Evolutionary conservation across 2,113 vertebrate genomes (phyloP).

Genomic region (Bubo bubo): DNA sequence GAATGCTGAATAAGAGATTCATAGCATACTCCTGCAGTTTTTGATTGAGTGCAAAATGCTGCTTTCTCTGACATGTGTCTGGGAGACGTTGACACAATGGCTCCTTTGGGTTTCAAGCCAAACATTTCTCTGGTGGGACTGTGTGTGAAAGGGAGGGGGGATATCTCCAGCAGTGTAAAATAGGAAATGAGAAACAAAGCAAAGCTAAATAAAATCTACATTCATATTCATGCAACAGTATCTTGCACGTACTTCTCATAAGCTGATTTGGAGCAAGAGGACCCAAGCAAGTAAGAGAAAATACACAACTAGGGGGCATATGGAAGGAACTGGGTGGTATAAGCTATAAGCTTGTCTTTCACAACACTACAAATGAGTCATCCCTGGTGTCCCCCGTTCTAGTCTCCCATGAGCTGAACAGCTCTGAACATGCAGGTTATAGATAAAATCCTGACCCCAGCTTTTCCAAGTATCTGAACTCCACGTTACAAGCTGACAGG

Average conservation of each 20-base stretch:
- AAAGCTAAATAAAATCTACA: not conserved
- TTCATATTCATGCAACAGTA: not conserved
- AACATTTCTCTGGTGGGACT: not conserved
- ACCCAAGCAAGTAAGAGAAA: not conserved
- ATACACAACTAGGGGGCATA: not conserved
- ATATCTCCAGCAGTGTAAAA: not conserved
- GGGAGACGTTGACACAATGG: not conserved
- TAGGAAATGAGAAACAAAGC: not conserved
- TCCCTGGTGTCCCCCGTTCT: fast-evolving
- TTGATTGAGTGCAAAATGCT: not conserved
- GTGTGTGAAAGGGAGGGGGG: not conserved
- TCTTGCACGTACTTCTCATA: not conserved
- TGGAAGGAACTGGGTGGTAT: not conserved
- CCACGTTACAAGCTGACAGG: not conserved
- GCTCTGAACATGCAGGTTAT: not conserved
- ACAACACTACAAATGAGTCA: fast-evolving
- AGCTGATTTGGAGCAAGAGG: not conserved
- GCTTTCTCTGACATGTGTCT: not conserved
- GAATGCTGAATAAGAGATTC: not conserved
- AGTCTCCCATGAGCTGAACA: not conserved
- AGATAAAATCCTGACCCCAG: not conserved
- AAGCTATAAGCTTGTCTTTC: not conserved
- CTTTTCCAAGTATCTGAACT: not conserved
- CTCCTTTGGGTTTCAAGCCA: not conserved
- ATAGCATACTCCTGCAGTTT: not conserved